A percentile compares a stretch with the other conserved stretches of the same genome.
phyloP scores from a whole-genome alignment of 2,113 vertebrate genomes.

The Panthera leo region DNA sequence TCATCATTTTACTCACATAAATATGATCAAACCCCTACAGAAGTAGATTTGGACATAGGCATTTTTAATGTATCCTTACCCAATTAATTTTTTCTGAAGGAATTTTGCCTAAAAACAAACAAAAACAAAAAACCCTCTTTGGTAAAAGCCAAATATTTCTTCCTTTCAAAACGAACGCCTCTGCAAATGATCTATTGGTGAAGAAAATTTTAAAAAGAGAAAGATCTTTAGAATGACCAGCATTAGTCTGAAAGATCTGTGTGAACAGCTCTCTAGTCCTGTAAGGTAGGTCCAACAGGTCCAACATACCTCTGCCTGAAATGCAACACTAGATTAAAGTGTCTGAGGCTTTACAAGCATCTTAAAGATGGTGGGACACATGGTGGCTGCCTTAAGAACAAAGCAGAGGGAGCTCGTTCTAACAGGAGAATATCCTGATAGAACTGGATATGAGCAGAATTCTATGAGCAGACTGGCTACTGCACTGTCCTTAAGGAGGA shows the following conservation, averaged over 20 bases:
- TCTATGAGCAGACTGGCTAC: not conserved
- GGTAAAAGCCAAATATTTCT: conserved; percentile 66
- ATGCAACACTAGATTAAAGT: not conserved
- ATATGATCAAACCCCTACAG: not conserved
- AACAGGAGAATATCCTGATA: not conserved
- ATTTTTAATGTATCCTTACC: not conserved
- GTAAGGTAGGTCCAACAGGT: not conserved
- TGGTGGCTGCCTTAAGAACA: not conserved
- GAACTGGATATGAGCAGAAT: not conserved
- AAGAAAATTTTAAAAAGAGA: not conserved
- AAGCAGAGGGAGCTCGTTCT: not conserved
- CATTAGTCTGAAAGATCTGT: not conserved
- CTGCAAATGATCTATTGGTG: conserved; percentile 10
- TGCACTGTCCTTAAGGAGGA: not conserved
- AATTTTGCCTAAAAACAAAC: conserved; percentile 17
- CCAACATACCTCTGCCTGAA: not conserved
- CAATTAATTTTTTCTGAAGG: conserved; percentile 20
- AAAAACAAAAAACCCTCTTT: conserved; percentile 64
- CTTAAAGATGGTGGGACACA: not conserved
- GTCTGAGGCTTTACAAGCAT: not conserved
- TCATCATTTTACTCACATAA: not conserved
- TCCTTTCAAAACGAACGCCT: conserved; percentile 45
- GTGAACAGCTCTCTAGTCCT: not conserved
- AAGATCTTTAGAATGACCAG: conserved; percentile 5
- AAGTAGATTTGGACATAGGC: not conserved